These are phyloP conservation scores for Stegodyphus dumicola DNA, from an alignment of 1,140 invertebrate genomes.

Conservation along the genomic window DNA sequence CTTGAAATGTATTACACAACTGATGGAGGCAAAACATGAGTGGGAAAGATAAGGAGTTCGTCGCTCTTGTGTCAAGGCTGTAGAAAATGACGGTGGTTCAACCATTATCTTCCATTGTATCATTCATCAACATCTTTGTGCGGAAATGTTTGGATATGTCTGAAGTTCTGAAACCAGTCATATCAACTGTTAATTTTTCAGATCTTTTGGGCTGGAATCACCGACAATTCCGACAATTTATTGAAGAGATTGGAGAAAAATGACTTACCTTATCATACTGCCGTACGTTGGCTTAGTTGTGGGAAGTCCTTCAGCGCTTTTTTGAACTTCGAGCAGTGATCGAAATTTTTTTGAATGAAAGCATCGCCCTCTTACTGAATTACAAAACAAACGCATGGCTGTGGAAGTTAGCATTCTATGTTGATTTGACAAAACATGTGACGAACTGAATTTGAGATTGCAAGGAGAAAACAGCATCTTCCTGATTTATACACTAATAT, in stretches of 20 bases:
- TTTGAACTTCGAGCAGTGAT: conserved; percentile 61
- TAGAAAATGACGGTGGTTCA: conserved; percentile 17
- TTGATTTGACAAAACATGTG: conserved; percentile 1
- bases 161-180: conserved; percentile 65
- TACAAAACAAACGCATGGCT: conserved; percentile 10
- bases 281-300: conserved; percentile 65
- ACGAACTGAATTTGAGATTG: too few species aligned
- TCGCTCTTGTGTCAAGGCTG: conserved; percentile 51
- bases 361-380: not conserved
- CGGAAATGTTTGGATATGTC: conserved; percentile 63
- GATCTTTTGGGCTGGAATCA: conserved; percentile 65
- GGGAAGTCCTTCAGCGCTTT: conserved; percentile 64
- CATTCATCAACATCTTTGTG: conserved; percentile 65
- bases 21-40: too few species aligned
- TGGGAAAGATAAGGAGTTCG: conserved; percentile 58
- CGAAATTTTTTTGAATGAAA: conserved; percentile 14
- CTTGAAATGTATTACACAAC: too few species aligned
- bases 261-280: conserved; percentile 7
- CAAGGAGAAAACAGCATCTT: too few species aligned
- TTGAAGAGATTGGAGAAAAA: conserved; percentile 64
- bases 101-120: conserved; percentile 65
- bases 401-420: conserved; percentile 17
- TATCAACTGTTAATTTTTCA: conserved; percentile 66
- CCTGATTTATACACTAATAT: too few species aligned
- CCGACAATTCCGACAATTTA: conserved; percentile 65